Conservation (phyloP, 2,888 invertebrate genomes). For the Alloplasta piceator region DNA sequence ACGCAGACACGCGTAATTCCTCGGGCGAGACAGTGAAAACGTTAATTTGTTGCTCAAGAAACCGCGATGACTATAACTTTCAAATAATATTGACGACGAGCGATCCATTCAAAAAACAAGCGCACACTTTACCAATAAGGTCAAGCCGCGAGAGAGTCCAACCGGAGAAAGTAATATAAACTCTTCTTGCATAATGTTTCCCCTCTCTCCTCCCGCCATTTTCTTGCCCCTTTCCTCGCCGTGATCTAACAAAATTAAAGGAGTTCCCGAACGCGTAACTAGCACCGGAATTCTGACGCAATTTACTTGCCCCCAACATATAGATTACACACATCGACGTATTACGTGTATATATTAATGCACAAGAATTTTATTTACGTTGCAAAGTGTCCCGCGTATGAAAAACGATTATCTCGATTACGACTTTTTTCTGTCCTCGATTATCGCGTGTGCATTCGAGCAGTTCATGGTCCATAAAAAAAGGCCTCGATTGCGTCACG, state of each 20-base stretch:
- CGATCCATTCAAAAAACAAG: conserved; percentile 13
- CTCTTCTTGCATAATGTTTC: conserved; percentile 71
- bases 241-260: conserved; percentile 80
- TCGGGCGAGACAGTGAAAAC: neutral
- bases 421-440: too few relatives aligned
- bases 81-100: conserved; percentile 51
- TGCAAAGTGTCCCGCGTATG: too few relatives aligned
- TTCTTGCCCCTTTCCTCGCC: conserved; percentile 2
- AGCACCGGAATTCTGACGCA: conserved; percentile 59
- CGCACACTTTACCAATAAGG: conserved; percentile 64
- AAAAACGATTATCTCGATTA: too few relatives aligned
- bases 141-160: conserved; percentile 64
- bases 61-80: conserved; percentile 35
- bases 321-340: too few relatives aligned
- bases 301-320: conserved; percentile 30
- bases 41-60: neutral
- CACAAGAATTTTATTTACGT: too few relatives aligned
- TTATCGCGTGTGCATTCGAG: too few relatives aligned
- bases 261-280: conserved; percentile 60
- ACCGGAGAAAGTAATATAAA: conserved; percentile 74
- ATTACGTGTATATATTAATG: too few relatives aligned
- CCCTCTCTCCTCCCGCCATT: too few relatives aligned
- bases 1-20: too few relatives aligned
- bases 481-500: too few relatives aligned
- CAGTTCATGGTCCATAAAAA: too few relatives aligned